Evolutionary conservation across 2,888 invertebrate genomes (phyloP), one percentile per base, ranked within the genome.

Genomic region (Microchrysa polita): DNA sequence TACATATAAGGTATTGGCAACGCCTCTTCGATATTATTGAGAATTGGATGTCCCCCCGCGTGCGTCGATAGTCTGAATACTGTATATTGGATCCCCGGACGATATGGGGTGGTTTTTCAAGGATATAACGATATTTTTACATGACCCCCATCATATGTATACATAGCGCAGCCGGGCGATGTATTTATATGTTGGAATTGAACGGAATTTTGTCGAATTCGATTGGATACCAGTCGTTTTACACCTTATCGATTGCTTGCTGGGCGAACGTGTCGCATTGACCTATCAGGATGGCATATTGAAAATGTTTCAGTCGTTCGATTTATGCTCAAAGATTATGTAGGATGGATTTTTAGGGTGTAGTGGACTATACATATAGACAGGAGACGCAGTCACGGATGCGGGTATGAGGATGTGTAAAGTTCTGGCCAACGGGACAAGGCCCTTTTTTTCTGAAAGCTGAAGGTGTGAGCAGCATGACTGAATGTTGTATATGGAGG

Each of bases 1-100:
- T 65, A 65, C 40, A 34, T 7, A 61, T 20, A n/a, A n/a, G n/a
- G 73, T 59, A 75, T 75, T 72, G 75, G 75, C 63, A 75, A 74
- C 75, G 75, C 75, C 75, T 75, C 75, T 75, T 23, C 63, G 44
- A 40, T 16, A 48, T n/a, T n/a, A n/a, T 55, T 2, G 18, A 34
- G 22, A 55, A 18, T 20, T 20, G 16, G n/a, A 53, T n/a, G 16
- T 53, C 53, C n/a, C 16, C 16, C n/a, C n/a, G 22, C 10, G 5
- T n/a, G 5, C 55, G 48, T 12, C 16, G 4, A 55, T 65, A 44
- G 44, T 65, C 65, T 44, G 44, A 48, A 65, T 48, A 22, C 22
- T 18, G 18, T 65, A 65, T 65, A 65, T 65, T 48, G 65, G 20
- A 10, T 65, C 27, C 27, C 27, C 27, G 27, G 27, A n/a, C 23